Base-by-base conservation (phyloP, 2,797 vertebrate species). In the Lerista edwardsae region DNA sequence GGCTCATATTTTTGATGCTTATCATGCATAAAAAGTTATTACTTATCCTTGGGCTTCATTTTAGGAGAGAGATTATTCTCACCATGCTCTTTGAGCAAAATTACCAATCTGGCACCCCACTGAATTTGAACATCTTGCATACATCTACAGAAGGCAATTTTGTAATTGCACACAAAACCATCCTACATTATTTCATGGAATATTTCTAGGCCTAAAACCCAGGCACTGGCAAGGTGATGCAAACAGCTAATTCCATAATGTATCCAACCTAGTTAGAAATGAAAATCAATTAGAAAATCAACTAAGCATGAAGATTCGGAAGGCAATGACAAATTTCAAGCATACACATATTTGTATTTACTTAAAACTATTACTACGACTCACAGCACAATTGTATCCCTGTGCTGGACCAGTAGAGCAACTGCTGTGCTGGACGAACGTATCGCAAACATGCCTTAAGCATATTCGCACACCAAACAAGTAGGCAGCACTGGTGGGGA, bases 1-100 rank as follows among this genome's bases (percentile, higher is more conserved):
- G 96, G 96, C 94, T 96, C 93, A 89, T 96, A 96, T 95, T 96
- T 96, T 96, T 96, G 94, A 95, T 96, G 95, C 93, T 96, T 96
- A 96, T 96, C 95, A 97, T 97, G 96, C 96, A 97, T 97, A 97
- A 97, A 96, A 97, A 97, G 95, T 96, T 96, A 97, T 97, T 97
- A 97, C 95, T 96, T 95, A 96, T 95, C 95, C 89, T 95, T 92
- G 94, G 91, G 93, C 93, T 95, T 96, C 95, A 95, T 96, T 96
- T 96, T 96, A 92, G 89, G 90, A 94, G 85, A 95, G 90, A 96
- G 94, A 97, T 96, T 96, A 96, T 95, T 97, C 96, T 96, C 96
- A 95, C 95, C 95, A 96, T 96, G 96, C 91, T 94, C 89, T 95
- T 93, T 80, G 93, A 96, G 89, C 86, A 94, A 95, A 96, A 96